Conservation (phyloP, 2,888 invertebrate genomes). For the Lissonota sp. region DNA sequence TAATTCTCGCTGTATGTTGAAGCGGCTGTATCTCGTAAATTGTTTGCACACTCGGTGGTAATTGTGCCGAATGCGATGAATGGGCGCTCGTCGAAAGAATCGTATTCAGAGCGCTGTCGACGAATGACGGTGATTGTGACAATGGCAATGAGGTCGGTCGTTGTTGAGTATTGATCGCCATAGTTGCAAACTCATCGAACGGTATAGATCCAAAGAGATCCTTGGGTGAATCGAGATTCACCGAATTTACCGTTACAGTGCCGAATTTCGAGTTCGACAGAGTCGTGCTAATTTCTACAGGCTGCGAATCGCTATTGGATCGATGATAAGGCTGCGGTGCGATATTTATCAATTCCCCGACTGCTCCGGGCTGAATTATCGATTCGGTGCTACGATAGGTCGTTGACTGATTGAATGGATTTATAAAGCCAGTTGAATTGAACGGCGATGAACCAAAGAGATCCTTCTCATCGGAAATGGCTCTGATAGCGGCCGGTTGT, state of each 20-base stretch:
- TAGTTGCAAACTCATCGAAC: constrained; percentile 79
- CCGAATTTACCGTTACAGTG: constrained; percentile 78
- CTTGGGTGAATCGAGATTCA: constrained; percentile 66
- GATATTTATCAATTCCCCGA: constrained; percentile 6
- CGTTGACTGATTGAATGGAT: constrained; percentile 75
- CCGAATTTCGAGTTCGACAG: constrained; percentile 75
- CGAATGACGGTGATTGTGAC: constrained; percentile 75
- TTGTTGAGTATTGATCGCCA: constrained; percentile 72
- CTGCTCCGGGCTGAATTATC: constrained; percentile 39
- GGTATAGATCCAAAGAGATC: constrained; percentile 82
- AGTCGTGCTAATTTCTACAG: constrained; percentile 1
- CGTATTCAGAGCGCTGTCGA: constrained; percentile 72
- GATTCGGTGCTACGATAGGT: constrained; percentile 50
- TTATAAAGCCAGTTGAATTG: constrained; percentile 77
- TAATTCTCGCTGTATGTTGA: constrained; percentile 71
- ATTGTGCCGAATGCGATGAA: constrained; percentile 63
- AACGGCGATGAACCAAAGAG: constrained; percentile 83
- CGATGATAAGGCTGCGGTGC: constrained; percentile 48
- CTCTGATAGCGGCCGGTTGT: constrained; percentile 11
- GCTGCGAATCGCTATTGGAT: constrained; percentile 36
- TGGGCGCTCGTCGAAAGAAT: constrained; percentile 69
- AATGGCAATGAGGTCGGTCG: constrained; percentile 79
- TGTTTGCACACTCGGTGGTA: constrained; percentile 46
- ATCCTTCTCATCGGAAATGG: constrained; percentile 75
- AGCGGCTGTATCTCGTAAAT: constrained; percentile 70